A percentile compares a stretch with the other conserved stretches of the same genome.
Conservation (phyloP, 35 echinoderm and acorn worm genomes). For the Heliocidaris tuberculata region DNA sequence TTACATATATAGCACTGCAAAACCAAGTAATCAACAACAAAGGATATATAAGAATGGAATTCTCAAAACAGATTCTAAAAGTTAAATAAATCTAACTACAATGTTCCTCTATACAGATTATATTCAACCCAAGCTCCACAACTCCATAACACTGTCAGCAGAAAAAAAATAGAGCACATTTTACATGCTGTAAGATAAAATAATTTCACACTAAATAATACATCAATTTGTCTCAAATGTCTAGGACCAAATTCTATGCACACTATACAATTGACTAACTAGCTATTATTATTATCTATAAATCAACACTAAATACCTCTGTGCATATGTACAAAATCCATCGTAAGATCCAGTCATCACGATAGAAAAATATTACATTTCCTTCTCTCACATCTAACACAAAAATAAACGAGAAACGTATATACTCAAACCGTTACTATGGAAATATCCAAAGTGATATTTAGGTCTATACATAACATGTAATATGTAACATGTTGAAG, state of each 20-base stretch:
- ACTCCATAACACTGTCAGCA: not conserved
- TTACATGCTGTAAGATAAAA: slow-evolving; percentile 3
- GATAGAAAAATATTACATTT: slow-evolving; percentile 14
- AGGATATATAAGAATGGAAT: not conserved
- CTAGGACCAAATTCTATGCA: not conserved
- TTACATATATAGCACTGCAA: not conserved
- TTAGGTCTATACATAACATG: not conserved
- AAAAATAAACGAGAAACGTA: not conserved
- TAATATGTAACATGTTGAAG: not conserved
- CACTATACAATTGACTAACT: not conserved
- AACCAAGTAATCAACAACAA: not conserved
- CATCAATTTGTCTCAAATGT: not conserved
- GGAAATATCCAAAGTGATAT: slow-evolving; percentile 5
- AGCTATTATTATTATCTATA: not conserved
- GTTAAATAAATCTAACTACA: not conserved
- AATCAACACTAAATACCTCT: slow-evolving; percentile 10
- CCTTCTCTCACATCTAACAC: not conserved
- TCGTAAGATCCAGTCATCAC: not conserved
- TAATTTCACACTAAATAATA: slow-evolving; percentile 5
- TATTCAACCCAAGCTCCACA: not conserved
- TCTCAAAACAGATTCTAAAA: not conserved
- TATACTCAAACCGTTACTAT: not conserved
- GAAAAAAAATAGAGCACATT: not conserved
- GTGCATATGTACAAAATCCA: slow-evolving; percentile 33
- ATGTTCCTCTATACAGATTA: no score